Conservation (phyloP, 2,113 vertebrate genomes). For the Crypturellus undulatus region DNA sequence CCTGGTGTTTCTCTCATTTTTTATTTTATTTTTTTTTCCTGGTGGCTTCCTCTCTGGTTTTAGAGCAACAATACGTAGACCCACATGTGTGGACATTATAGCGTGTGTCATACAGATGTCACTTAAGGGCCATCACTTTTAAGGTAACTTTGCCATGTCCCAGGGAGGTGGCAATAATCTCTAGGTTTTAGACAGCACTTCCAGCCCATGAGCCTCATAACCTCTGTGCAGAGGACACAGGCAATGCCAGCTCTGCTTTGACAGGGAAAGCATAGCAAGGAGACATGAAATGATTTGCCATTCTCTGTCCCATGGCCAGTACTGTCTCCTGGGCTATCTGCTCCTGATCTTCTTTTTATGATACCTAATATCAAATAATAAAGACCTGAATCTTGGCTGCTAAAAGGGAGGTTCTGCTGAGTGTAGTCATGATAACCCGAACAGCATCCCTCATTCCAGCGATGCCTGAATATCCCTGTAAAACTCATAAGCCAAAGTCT, state of each 20-base stretch:
- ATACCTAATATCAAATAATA: background rate
- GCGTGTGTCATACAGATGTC: conserved; percentile 20
- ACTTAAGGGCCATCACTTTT: conserved; percentile 25
- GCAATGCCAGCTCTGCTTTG: background rate
- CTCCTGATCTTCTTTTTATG: background rate
- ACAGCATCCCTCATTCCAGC: too few relatives aligned
- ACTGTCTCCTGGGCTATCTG: background rate
- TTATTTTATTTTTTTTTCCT: background rate
- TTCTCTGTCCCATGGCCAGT: background rate
- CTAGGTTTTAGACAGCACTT: background rate
- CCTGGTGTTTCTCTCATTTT: background rate
- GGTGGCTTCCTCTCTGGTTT: conserved; percentile 46
- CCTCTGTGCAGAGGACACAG: background rate
- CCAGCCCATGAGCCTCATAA: background rate
- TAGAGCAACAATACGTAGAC: conserved; percentile 25
- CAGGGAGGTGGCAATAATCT: background rate
- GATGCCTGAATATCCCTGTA: background rate
- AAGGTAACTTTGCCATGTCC: background rate
- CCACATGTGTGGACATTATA: conserved; percentile 37
- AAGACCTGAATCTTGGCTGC: background rate
- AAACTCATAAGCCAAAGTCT: background rate
- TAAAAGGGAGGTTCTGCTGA: background rate
- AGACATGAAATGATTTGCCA: background rate
- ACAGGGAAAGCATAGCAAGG: background rate
- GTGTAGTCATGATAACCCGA: background rate